Percentiles rank a stretch among this genome's conserved stretches.
These are phyloP conservation scores for Muntiacus muntjak DNA, from an alignment of 2,113 vertebrate species.

Conservation along the genomic window DNA sequence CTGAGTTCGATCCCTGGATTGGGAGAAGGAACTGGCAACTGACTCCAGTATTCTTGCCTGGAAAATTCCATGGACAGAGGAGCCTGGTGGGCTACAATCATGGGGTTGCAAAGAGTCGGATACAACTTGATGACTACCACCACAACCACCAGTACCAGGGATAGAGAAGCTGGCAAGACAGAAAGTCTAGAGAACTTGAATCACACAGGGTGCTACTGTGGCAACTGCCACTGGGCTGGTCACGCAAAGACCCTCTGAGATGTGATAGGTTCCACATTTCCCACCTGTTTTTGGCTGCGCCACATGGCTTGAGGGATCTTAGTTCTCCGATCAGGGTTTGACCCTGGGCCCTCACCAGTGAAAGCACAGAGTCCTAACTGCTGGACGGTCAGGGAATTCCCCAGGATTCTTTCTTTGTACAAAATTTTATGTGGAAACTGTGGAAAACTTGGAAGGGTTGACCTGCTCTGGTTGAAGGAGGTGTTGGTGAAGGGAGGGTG, in stretches of 20 bases:
- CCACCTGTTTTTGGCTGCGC: not conserved
- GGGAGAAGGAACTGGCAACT: not conserved
- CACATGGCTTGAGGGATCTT: not conserved
- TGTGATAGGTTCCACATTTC: not conserved
- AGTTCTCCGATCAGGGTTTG: not conserved
- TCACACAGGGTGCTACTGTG: rapidly evolving
- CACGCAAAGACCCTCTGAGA: not conserved
- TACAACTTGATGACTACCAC: not conserved
- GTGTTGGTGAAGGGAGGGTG: not conserved
- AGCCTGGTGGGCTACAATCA: not conserved
- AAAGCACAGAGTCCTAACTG: not conserved
- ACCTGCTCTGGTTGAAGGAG: not conserved
- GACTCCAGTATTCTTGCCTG: not conserved
- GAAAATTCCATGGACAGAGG: not conserved
- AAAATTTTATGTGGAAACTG: not conserved
- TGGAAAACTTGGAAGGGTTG: not conserved
- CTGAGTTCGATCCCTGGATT: not conserved
- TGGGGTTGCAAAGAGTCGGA: not conserved
- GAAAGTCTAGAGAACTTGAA: not conserved
- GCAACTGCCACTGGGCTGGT: rapidly evolving
- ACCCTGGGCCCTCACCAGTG: not conserved
- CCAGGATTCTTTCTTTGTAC: not conserved
- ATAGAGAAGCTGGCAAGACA: not conserved
- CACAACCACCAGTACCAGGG: not conserved
- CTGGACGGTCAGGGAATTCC: not conserved